Conservation (phyloP, 2,113 vertebrate species). For the Nothobranchius furzeri region DNA sequence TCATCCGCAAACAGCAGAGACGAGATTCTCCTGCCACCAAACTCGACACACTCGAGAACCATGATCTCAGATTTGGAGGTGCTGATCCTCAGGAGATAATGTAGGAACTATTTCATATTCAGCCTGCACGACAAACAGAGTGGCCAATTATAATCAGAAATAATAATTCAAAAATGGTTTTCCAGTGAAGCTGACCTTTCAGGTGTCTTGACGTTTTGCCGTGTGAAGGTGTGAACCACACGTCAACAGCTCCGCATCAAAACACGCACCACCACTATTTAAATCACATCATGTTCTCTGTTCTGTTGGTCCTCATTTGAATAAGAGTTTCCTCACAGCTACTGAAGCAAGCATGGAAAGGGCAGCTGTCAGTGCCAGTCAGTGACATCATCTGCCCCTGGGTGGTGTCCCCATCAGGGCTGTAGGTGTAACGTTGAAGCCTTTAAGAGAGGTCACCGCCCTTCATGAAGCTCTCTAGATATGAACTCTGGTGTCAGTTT, state of each 20-base stretch:
- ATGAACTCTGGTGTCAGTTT: not conserved
- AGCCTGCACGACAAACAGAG: too few relatives aligned
- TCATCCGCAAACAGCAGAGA: too few relatives aligned
- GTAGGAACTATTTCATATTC: too few relatives aligned
- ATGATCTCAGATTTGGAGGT: too few relatives aligned
- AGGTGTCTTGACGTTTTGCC: conserved; percentile 18
- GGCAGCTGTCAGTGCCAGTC: conserved; percentile 66
- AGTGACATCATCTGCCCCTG: conserved; percentile 57
- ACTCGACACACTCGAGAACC: too few relatives aligned
- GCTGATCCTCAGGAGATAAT: too few relatives aligned
- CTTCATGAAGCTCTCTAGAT: conserved; percentile 21
- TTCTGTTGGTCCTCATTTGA: not conserved
- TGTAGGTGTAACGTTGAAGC: conserved; percentile 32
- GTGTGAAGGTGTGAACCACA: conserved; percentile 41
- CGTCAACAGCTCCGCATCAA: conserved; percentile 39
- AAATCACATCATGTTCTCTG: not conserved
- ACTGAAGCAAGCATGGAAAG: conserved; percentile 32
- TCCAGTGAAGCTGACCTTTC: not conserved
- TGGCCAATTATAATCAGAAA: too few relatives aligned
- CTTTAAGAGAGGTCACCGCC: conserved; percentile 20
- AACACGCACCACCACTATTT: conserved; percentile 3
- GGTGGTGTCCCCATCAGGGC: conserved; percentile 28
- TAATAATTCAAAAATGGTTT: too few relatives aligned
- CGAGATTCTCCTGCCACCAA: too few relatives aligned
- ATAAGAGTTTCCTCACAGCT: conserved; percentile 27